Evolutionary conservation across 35 echinoderm and acorn worm genomes (phyloP).

Genomic region (Ophioderma brevispina): DNA sequence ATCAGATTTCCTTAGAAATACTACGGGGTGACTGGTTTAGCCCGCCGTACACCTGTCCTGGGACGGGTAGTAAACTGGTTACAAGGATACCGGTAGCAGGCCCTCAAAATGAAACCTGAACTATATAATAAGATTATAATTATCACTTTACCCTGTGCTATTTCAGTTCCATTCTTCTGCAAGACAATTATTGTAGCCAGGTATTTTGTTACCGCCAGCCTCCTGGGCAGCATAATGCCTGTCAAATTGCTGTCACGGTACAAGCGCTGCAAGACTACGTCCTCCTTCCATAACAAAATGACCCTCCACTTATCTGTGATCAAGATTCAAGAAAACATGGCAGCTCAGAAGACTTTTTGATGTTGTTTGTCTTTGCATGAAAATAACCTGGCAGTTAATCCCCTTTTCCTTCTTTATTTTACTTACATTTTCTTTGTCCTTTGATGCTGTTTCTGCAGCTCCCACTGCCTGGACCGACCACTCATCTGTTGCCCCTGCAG

Average conservation of each 20-base stretch:
- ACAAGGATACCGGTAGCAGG: too few relatives aligned
- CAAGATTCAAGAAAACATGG: neutral
- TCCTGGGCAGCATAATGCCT: conserved; percentile 59
- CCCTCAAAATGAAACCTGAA: too few relatives aligned
- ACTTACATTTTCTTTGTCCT: neutral
- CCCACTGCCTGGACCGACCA: neutral
- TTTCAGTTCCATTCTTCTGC: conserved; percentile 40
- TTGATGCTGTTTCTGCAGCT: neutral
- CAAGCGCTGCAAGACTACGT: conserved; percentile 23
- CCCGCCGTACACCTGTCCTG: too few relatives aligned
- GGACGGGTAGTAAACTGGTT: too few relatives aligned
- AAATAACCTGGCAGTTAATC: neutral
- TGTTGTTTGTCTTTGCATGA: neutral
- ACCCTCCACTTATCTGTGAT: neutral
- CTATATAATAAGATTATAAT: too few relatives aligned
- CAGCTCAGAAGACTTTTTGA: neutral
- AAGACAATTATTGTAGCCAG: conserved; percentile 58
- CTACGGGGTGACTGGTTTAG: too few relatives aligned
- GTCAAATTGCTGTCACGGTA: conserved; percentile 24
- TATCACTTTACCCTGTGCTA: conserved; percentile 71
- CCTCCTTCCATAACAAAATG: neutral
- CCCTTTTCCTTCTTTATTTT: neutral
- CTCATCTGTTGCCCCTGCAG: neutral
- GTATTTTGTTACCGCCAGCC: conserved; percentile 42
- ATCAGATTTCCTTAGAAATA: too few relatives aligned